These are phyloP conservation scores for Pseudomugil tenellus DNA, from an alignment of 2,797 vertebrate species.

Conservation along the genomic window DNA sequence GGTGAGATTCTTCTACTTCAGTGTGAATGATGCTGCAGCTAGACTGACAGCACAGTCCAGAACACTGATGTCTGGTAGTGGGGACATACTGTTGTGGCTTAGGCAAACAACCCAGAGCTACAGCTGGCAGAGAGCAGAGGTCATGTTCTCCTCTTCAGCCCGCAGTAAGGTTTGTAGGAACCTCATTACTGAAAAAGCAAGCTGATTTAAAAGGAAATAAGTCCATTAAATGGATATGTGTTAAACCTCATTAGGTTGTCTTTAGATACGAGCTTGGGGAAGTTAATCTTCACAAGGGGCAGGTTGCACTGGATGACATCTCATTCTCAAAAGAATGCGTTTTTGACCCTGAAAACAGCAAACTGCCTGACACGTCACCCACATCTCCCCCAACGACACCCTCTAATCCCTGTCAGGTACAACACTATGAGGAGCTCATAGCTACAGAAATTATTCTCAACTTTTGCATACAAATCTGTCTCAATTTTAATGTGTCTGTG, in stretches of 20 bases:
- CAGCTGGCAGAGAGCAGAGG: constrained; percentile 78
- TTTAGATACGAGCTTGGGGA: constrained; percentile 66
- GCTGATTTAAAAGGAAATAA: background rate
- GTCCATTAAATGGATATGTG: no score
- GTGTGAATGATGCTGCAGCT: constrained; percentile 47
- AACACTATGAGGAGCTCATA: background rate
- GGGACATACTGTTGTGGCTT: constrained; percentile 72
- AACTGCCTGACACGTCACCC: constrained; percentile 64
- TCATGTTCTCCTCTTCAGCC: constrained; percentile 67
- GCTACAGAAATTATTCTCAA: background rate
- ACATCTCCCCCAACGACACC: constrained; percentile 51
- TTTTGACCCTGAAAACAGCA: constrained; percentile 74
- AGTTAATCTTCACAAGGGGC: constrained; percentile 22
- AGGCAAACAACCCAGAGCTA: constrained; percentile 51
- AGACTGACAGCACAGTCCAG: constrained; percentile 64
- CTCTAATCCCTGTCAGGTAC: constrained; percentile 72
- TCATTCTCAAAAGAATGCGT: constrained; percentile 78
- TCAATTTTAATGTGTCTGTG: background rate
- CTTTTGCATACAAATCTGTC: background rate
- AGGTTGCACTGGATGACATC: constrained; percentile 79
- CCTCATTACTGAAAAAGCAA: background rate
- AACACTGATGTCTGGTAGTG: constrained; percentile 45
- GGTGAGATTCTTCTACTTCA: constrained; percentile 82
- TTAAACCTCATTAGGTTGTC: constrained; percentile 74
- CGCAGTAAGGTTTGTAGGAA: constrained; percentile 75